Base-by-base conservation (phyloP, 2,797 vertebrate species). In the Chromis chromis region DNA sequence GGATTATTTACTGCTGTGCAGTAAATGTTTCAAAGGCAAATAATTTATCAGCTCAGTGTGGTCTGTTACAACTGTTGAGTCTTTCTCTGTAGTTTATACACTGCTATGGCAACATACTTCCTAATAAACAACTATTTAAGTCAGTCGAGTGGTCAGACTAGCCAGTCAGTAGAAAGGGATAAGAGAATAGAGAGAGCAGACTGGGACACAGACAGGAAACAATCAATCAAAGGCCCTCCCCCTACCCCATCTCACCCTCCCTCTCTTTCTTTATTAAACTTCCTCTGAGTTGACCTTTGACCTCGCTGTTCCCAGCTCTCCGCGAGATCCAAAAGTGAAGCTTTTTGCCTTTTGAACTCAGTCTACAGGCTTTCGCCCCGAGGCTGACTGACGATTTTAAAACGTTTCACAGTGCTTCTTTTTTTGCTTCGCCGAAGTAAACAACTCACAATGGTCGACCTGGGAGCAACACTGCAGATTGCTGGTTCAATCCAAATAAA, bases 191-290 rank as follows among this genome's bases (percentile, higher is more conserved):
- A 74, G 78, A 61, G 24, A 83, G 68, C 67, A 21, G 68, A 69
- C 65, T 46, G 28, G 61, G 74, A 48, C 70, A 78, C 59, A 71
- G 88, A 91, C 86, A 90, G 91, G 90, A 91, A 92, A 81, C 75
- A 85, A 91, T 92, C 89, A 85, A 88, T 93, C 91, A 89, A 70
- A 64, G 3, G 3, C 58, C 36, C 59, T 46, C 59, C 66, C 59
- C 0, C 60, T 12, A 12, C 53, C 46, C 24, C 49, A 46, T 64
- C 44, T 60, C 39, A 1, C 79, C 64, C 77, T 81, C 63, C 72
- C 65, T 74, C 65, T 84, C 78, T 76, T 67, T 82, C 84, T 87
- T 84, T 89, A 90, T 89, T 89, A 89, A 88, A 91, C 91, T 90
- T 92, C 86, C 90, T 87, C 78, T 83, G 17, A 53, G 69, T 53